Base-by-base conservation (phyloP, 2,797 vertebrate species). In the Gymnothorax reevesii region DNA sequence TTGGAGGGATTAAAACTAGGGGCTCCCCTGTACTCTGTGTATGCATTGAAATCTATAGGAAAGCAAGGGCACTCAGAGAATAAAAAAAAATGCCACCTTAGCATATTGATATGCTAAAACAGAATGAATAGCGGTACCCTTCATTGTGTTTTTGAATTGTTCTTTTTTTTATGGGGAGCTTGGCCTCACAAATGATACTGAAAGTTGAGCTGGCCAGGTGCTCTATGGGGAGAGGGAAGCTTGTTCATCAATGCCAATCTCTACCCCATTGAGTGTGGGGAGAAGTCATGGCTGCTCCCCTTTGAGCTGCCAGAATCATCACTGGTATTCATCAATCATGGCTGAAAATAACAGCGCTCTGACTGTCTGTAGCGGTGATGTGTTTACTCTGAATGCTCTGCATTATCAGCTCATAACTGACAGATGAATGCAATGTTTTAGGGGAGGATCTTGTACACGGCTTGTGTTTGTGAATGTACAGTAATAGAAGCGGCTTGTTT, bases 41-140 rank as follows among this genome's bases (percentile, higher is more conserved):
- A 54, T 69, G 82, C 52, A 71, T 57, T 71, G 27, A 82, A 82
- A 85, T 87, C 91, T 42, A 42, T 42, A 88, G 83, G 90, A 89
- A 91, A 86, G 86, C 86, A 86, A 83, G 87, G 84, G 90, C 92
- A 88, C 85, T 89, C 86, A 27, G 90, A 80, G 86, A 88, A n/a
- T n/a, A n/a, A 42, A 42, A 42, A 42, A 89, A 87, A 57, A 87
- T 86, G 89, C 88, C 85, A 92, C 89, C 80, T 87, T 89, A 80
- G 59, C 57, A 83, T 69, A 71, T 83, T 69, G 79, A 83, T 84
- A 80, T 86, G 73, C 75, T 80, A 82, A 86, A 64, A 57, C 42
- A 79, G 69, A 85, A 84, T 86, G 57, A 83, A 88, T 80, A n/a
- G 85, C 84, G 82, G 54, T 82, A 57, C 62, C 71, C 62, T 88